Base-by-base conservation (phyloP, 1,140 invertebrate genomes). In the Bombus sibiricus region DNA sequence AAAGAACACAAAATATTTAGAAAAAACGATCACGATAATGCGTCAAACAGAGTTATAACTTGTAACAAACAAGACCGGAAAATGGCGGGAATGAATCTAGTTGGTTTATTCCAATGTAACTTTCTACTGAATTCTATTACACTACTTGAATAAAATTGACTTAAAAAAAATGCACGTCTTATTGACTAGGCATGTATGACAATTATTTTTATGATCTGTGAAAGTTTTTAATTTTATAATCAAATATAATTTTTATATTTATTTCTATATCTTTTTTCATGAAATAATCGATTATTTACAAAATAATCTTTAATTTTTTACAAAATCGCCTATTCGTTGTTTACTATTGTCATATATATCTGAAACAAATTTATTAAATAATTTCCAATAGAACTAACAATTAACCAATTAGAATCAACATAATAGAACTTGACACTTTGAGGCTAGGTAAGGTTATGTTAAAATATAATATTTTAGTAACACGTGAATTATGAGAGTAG, bases 81-180 rank as follows among this genome's bases (percentile, higher is more conserved):
- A 83, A 78, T 78, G 74, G 81, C 73, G 81, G 81, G 81, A 83
- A 69, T 28, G 37, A 77, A 34, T 28, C 22, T 83, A 34, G 34
- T 68, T 83, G 81, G 81, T 2, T 12, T 3, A 25, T 77, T 66
- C 74, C 64, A 0, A 18, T 28, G 18, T 39, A 41, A 5, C 53
- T 1, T 47, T 13, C 39, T 3, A 6, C 6, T 10, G 3, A n/a
- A 80, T 47, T 28, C 25, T 66, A 68, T 69, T 69, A 28, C 3
- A 25, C 9, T 1, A 47, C 1, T 73, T 43, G 43, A 73, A 43
- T 73, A 32, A 47, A 73, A 73, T 47, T 72, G 28, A n/a, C 9
- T 41, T 12, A 18, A 12, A 25, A 32, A 12, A n/a, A 37, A n/a
- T 41, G 0, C 41, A 69, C 25, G 1, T 39, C 25, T 41, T 43